Conservation (phyloP, 2,888 invertebrate genomes). For the Nymphalis polychloros region DNA sequence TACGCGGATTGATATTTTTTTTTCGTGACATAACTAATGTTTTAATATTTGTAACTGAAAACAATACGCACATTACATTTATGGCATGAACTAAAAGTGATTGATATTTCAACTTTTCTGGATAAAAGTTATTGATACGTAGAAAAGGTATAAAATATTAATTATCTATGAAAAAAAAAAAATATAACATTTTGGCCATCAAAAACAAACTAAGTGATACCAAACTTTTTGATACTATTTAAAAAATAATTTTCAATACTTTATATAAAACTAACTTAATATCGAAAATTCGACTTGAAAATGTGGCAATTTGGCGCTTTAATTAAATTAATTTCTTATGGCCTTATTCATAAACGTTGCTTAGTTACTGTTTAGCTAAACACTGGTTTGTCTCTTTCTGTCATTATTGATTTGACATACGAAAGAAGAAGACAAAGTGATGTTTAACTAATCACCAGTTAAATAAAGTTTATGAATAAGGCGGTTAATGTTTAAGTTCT, state of each 20-base stretch:
- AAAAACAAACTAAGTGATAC: neutral
- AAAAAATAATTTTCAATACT: neutral
- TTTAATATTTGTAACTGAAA: neutral
- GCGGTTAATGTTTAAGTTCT: neutral
- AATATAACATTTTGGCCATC: neutral
- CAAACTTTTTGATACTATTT: constrained; percentile 2
- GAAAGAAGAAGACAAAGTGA: too few relatives aligned
- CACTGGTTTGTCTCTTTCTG: too few relatives aligned
- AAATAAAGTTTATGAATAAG: too few relatives aligned
- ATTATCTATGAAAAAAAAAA: too few relatives aligned
- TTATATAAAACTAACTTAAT: constrained; percentile 8
- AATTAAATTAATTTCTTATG: constrained; percentile 1
- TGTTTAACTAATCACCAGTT: too few relatives aligned
- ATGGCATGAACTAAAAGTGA: neutral
- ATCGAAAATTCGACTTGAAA: neutral
- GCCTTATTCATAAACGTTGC: too few relatives aligned
- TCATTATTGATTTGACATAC: too few relatives aligned
- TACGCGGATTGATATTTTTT: neutral
- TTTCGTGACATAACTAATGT: neutral
- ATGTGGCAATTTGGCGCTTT: neutral
- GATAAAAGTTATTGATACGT: too few relatives aligned
- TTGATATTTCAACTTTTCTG: too few relatives aligned
- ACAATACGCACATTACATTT: neutral
- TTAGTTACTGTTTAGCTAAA: too few relatives aligned
- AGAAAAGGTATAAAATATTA: too few relatives aligned